Evolutionary conservation across 2,797 vertebrate species (phyloP), one percentile per base, ranked within the genome.

Genomic region (Lophura swinhoii): DNA sequence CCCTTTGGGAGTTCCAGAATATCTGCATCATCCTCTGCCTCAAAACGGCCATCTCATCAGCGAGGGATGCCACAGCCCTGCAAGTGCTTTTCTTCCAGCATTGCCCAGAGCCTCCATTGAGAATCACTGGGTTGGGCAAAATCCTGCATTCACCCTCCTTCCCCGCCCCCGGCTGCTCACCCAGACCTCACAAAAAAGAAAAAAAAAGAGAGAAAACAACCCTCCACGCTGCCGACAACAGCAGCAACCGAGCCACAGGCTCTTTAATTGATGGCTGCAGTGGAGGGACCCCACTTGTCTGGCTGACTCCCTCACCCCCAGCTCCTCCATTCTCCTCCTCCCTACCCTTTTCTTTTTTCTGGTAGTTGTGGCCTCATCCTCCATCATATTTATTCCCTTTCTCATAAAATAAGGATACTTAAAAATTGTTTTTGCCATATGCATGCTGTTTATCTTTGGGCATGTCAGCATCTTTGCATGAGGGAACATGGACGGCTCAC

Each of bases 121-220:
- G 94, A 97, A 94, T 97, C 97, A 97, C 94, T 97, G 97, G 96
- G 94, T 98, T 97, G 97, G 96, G 95, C 81, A 97, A 98, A 98
- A 98, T 97, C 96, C 97, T 20, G 86, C 96, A 97, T 96, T 97
- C 95, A 96, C 93, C 73, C 78, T 91, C 37, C 80, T 68, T 92
- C 79, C 71, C 92, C 1, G 0, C 77, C 84, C 74, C 75, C 79
- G 43, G 17, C 75, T 67, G 59, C 84, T 92, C 73, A 96, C 80
- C 90, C 90, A 94, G 94, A 91, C 35, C 55, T 96, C 77, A 93
- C 49, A 37, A 91, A 92, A 94, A 92, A 92, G 89, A 73, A 49
- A 21, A n/a, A n/a, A 10, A 31, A 9, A 46, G 56, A 80, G 67
- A 31, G 2, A 69, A 76, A 75, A 9, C 17, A 75, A 23, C n/a